A percentile compares a stretch with the other conserved stretches of the same genome.
These are phyloP conservation scores for Chaetophractus vellerosus DNA, from an alignment of 2,797 vertebrate genomes.

Conservation along the genomic window DNA sequence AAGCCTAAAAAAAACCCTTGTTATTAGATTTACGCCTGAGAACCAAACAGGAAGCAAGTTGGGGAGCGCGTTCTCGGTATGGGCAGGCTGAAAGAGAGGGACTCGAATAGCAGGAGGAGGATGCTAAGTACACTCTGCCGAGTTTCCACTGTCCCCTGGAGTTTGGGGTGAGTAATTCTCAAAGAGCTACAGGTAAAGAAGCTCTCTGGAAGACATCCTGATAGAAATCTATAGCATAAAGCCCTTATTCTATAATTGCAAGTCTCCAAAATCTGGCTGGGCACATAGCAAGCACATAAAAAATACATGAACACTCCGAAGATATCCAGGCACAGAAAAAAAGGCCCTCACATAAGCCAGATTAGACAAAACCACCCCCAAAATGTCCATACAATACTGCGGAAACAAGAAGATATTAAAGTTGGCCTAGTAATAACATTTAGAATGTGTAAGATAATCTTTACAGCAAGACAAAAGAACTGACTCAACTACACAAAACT, in stretches of 20 bases:
- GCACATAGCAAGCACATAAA: constrained; percentile 27
- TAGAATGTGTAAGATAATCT: background rate
- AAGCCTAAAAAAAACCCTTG: constrained; percentile 5
- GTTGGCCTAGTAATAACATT: background rate
- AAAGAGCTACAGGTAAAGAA: background rate
- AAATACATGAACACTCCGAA: background rate
- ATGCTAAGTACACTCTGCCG: background rate
- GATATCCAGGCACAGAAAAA: background rate
- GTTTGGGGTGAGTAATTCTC: background rate
- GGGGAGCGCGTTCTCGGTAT: background rate
- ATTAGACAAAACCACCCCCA: constrained; percentile 51
- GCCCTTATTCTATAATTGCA: constrained; percentile 47
- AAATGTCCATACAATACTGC: background rate
- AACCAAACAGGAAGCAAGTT: background rate
- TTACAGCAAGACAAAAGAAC: constrained; percentile 54
- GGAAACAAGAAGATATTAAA: background rate
- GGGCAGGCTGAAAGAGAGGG: background rate
- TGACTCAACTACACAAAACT: constrained; percentile 27
- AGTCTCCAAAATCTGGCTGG: constrained; percentile 77
- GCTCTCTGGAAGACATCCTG: background rate
- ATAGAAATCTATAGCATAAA: background rate
- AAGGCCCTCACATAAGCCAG: constrained; percentile 15
- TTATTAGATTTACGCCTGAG: background rate
- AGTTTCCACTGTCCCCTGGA: background rate
- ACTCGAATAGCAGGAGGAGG: background rate